Conservation (phyloP, 1,140 invertebrate genomes). For the Trissolcus basalis region DNA sequence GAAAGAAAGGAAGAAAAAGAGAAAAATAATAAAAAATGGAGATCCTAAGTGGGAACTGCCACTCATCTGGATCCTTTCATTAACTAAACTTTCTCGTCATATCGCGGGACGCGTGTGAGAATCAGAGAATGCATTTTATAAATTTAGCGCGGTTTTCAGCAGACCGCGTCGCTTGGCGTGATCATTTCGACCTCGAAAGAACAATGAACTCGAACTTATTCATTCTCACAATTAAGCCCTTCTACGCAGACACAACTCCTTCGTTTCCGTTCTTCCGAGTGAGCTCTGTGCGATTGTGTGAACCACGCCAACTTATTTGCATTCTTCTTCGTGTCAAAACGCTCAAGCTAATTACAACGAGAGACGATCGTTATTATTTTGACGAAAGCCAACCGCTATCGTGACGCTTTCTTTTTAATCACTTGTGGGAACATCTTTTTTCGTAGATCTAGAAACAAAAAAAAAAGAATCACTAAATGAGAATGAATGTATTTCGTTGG, state of each 20-base stretch:
- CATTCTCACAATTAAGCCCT: slow-evolving; percentile 58
- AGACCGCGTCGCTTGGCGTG: slow-evolving; percentile 31
- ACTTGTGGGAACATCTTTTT: no score
- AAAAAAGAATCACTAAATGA: no score
- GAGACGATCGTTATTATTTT: no score
- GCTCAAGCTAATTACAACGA: no score
- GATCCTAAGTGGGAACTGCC: no score
- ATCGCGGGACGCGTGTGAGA: slow-evolving; percentile 42
- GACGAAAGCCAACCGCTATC: no score
- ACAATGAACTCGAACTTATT: slow-evolving; percentile 63
- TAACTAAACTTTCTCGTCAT: slow-evolving; percentile 51
- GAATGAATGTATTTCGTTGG: no score
- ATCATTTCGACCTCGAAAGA: slow-evolving; percentile 61
- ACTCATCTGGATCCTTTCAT: slow-evolving; percentile 28
- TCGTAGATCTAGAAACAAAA: no score
- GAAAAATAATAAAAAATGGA: slow-evolving; percentile 5
- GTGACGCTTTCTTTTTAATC: no score
- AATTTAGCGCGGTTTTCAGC: slow-evolving; percentile 41
- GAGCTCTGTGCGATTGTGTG: slow-evolving; percentile 25
- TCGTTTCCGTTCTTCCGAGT: slow-evolving; percentile 10
- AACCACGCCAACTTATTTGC: slow-evolving; percentile 34
- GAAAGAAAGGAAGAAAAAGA: no score
- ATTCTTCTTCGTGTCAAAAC: slow-evolving; percentile 20
- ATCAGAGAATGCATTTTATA: slow-evolving; percentile 27
- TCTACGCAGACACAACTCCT: slow-evolving; percentile 7